Base-by-base conservation (phyloP, 2,888 invertebrate species). In the Pseudococcus viburni region DNA sequence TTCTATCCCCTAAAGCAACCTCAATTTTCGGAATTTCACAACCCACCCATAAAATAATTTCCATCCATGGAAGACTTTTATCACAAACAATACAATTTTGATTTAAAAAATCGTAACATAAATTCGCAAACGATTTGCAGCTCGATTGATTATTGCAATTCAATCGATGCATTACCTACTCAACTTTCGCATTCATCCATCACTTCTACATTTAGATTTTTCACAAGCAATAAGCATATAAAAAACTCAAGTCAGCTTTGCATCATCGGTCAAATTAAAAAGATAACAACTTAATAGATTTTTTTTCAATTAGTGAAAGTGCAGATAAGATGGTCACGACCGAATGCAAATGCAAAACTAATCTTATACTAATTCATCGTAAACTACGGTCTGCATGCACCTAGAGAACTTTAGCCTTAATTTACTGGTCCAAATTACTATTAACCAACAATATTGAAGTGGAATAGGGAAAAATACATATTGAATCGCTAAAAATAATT, bases 401-500 rank as follows among this genome's bases (percentile, higher is more conserved):
- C 46, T 11, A 6, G 12, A 46, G 46, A 46, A 46, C 46, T 11
- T 11, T 6, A 3, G 46, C 8, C 46, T 46, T 46, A 46, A 3
- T 33, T 33, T 33, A 33, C 26, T 33, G 26, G 26, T 33, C 26
- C 26, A 33, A 33, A 33, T 33, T 3, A 33, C 26, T 2, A 33
- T 33, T 2, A 33, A 33, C 26, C 1, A 3, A 3, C 26, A 46
- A 46, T 12, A 12, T 46, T 1, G 8, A 46, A 8, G 46, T 46
- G 12, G 46, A 46, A 46, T 46, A 12, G 0, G 2, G 33, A 73
- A 73, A 73, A 73, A 33, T 12, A 26, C 11, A 73, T 33, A 73
- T 26, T 12, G 42, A 80, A 80, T 80, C 42, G 80, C 80, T 42
- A 80, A 80, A 80, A 80, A 80, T 73, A 80, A 39, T 42, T 80